phyloP scores from a whole-genome alignment of 2,888 invertebrate genomes.

The Pseudococcus viburni region DNA sequence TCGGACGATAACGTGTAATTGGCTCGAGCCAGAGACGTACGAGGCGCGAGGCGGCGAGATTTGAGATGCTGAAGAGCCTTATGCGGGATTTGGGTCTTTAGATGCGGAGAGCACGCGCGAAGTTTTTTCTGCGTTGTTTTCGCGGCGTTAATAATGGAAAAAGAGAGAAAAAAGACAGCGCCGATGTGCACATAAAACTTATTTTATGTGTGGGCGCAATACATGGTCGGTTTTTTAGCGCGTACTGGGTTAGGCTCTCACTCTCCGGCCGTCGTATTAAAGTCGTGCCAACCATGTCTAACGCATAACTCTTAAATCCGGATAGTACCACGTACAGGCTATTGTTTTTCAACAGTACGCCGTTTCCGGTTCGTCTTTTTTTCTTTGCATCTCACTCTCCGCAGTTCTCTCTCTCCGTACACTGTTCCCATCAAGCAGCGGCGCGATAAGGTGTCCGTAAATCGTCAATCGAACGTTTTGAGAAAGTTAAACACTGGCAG shows the following conservation, averaged over 20 bases:
- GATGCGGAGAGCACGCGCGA: slow-evolving; percentile 4
- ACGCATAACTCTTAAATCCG: slow-evolving; percentile 64
- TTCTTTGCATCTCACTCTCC: neutral
- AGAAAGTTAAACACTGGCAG: slow-evolving; percentile 10
- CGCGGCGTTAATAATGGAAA: slow-evolving; percentile 20
- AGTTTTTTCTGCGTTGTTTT: neutral
- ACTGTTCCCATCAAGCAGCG: neutral
- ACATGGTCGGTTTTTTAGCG: slow-evolving; percentile 62
- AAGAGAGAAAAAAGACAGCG: slow-evolving; percentile 6
- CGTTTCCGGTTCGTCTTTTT: slow-evolving; percentile 65
- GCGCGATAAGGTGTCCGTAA: slow-evolving; percentile 28
- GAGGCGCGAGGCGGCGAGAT: neutral
- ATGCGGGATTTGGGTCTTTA: neutral
- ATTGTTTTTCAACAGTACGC: slow-evolving; percentile 64
- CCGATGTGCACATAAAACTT: slow-evolving; percentile 45
- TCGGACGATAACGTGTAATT: slow-evolving; percentile 21
- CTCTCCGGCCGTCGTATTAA: slow-evolving; percentile 48
- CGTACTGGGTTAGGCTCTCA: slow-evolving; percentile 48
- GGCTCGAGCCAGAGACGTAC: neutral
- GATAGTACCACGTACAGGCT: slow-evolving; percentile 64
- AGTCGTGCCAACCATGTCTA: slow-evolving; percentile 66
- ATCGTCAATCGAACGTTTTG: slow-evolving; percentile 30
- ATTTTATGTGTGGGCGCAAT: slow-evolving; percentile 63
- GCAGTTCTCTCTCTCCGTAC: neutral
- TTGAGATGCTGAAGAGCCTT: neutral